Evolutionary conservation across 2,113 vertebrate genomes (phyloP).

Genomic region (Cynocephalus volans): DNA sequence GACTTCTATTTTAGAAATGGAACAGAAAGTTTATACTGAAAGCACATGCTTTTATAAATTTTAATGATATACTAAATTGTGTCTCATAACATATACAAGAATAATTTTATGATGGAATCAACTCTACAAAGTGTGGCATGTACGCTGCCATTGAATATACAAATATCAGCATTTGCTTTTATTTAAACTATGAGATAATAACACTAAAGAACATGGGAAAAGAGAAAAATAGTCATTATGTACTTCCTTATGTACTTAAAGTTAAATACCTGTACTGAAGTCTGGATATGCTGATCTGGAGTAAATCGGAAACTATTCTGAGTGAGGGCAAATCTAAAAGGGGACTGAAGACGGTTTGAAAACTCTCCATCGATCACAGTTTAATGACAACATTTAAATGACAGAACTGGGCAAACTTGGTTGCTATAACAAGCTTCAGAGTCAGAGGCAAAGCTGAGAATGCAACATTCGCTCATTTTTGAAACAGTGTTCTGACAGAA

Average conservation of each 20-base stretch:
- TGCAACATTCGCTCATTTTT: slow-evolving; percentile 80
- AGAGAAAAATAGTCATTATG: neutral
- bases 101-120: neutral
- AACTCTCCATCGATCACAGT: slow-evolving; percentile 72
- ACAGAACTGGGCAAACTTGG: slow-evolving; percentile 73
- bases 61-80: neutral
- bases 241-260: neutral
- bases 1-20: neutral
- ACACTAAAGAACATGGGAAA: neutral
- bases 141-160: neutral
- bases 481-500: slow-evolving; percentile 83
- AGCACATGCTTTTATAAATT: neutral
- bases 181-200: neutral
- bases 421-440: slow-evolving; percentile 72
- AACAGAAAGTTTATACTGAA: neutral
- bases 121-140: neutral
- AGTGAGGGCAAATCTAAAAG: neutral
- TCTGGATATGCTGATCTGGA: slow-evolving; percentile 30
- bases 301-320: slow-evolving; percentile 13
- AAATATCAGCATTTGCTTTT: neutral
- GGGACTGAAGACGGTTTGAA: neutral
- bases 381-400: slow-evolving; percentile 80
- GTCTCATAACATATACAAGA: neutral
- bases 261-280: neutral
- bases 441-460: slow-evolving; percentile 67